Evolutionary conservation across 2,797 vertebrate genomes (phyloP).

Genomic region (Todus mexicanus): DNA sequence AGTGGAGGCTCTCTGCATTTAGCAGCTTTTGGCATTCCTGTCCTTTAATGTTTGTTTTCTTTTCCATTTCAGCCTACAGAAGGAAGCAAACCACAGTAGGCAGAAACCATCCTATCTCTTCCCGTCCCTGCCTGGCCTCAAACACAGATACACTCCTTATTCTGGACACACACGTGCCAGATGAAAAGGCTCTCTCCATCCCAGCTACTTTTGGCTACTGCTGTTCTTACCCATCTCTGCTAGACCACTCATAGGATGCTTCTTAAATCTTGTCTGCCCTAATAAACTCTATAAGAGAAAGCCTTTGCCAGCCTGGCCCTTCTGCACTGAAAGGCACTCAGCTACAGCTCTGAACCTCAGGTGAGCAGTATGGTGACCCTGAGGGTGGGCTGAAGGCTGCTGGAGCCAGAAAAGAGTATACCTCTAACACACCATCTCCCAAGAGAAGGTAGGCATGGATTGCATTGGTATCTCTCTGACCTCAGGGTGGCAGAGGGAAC

Average conservation of each 20-base stretch:
- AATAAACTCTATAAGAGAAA: not conserved
- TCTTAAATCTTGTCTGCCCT: not conserved
- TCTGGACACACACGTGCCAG: not conserved
- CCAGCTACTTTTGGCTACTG: not conserved
- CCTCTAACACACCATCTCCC: rapidly evolving
- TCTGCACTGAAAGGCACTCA: not conserved
- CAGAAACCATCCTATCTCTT: not conserved
- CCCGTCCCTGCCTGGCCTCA: not conserved
- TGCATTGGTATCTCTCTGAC: not conserved
- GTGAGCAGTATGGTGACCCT: not conserved
- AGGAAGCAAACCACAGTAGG: not conserved
- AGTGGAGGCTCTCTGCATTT: not conserved
- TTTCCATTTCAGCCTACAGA: not conserved
- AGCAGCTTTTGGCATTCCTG: not conserved
- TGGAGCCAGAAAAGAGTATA: not conserved
- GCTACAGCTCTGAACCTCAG: not conserved
- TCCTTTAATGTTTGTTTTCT: not conserved
- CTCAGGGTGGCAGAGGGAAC: not conserved
- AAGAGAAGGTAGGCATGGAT: not conserved
- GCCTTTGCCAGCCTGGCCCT: not conserved
- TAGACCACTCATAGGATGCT: not conserved
- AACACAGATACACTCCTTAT: not conserved
- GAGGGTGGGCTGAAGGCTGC: not conserved
- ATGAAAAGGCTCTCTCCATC: not conserved
- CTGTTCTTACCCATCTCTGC: not conserved